phyloP scores from a whole-genome alignment of 2,888 invertebrate genomes.

The Seira sanloemensis region DNA sequence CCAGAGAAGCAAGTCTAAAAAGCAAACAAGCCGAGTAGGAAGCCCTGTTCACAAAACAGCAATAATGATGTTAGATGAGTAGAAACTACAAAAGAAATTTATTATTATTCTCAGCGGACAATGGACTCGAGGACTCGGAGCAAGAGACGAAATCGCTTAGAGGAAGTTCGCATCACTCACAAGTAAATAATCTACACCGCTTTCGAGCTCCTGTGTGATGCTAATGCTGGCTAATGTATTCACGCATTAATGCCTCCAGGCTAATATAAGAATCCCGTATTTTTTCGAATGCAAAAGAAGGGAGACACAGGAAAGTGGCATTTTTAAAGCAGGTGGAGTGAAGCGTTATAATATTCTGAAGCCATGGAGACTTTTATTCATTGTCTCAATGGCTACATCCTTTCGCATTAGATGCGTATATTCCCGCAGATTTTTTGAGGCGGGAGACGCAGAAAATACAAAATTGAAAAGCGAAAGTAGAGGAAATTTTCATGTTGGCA shows the following conservation, averaged over 20 bases:
- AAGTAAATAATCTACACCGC: conserved; percentile 25
- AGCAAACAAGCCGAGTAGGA: neutral
- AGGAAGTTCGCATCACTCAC: conserved; percentile 26
- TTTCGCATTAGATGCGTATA: neutral
- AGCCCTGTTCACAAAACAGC: neutral
- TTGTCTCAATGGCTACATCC: neutral
- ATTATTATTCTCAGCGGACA: neutral
- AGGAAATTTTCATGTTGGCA: neutral
- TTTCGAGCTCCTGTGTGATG: neutral
- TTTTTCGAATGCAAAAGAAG: too few relatives aligned
- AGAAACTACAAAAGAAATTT: neutral
- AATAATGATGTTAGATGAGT: neutral
- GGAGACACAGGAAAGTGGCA: too few relatives aligned
- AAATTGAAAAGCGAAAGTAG: neutral
- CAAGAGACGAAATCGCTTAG: neutral
- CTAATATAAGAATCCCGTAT: neutral
- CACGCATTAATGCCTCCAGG: conserved; percentile 25
- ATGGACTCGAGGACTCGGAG: neutral
- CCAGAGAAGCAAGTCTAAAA: neutral
- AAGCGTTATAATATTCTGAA: neutral
- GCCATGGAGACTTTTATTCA: neutral
- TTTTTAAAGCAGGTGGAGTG: neutral
- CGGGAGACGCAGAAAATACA: neutral
- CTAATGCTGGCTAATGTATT: conserved; percentile 19
- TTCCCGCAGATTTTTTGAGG: neutral